Base-by-base conservation (phyloP, 2,888 invertebrate species). In the Drepanosiphum platanoidis region DNA sequence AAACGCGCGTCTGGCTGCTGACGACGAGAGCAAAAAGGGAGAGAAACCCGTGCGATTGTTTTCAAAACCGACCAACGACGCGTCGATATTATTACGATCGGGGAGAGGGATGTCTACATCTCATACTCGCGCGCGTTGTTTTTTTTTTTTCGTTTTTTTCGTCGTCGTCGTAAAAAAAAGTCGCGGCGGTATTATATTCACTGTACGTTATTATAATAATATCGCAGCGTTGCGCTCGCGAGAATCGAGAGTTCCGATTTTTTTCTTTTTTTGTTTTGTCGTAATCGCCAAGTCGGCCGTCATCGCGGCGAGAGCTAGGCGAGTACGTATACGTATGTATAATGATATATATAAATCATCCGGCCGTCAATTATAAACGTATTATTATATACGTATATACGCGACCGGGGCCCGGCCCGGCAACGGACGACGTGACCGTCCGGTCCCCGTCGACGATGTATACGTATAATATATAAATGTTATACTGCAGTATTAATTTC, bases 321-420 rank as follows among this genome's bases (percentile, higher is more conserved):
- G 34, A 75, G 52, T 42, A 3, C 7, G n/a, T n/a, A n/a, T n/a
- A n/a, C n/a, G n/a, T n/a, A n/a, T n/a, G n/a, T n/a, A n/a, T n/a
- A n/a, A n/a, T n/a, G n/a, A n/a, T n/a, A n/a, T n/a, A n/a, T 18
- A 52, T 83, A 83, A 83, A 83, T 83, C 83, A 83, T 74, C 46
- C 39, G 34, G 74, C 15, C 74, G 74, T 83, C 83, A 74, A 83
- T 83, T 83, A 83, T 66, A 83, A 74, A 52, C 22, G n/a, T n/a
- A n/a, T n/a, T n/a, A n/a, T n/a, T n/a, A n/a, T n/a, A n/a, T n/a
- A n/a, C 22, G 39, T 58, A 77, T 39, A 36, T 22, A 71, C 81
- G 22, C 36, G 30, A 71, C 81, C n/a, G 27, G 30, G 71, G n/a
- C 81, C 39, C 36, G 30, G 52, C 46, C 30, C 15, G 34, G 27